Conservation (phyloP, 2,113 vertebrate species). For the Gnathonemus longibarbis region DNA sequence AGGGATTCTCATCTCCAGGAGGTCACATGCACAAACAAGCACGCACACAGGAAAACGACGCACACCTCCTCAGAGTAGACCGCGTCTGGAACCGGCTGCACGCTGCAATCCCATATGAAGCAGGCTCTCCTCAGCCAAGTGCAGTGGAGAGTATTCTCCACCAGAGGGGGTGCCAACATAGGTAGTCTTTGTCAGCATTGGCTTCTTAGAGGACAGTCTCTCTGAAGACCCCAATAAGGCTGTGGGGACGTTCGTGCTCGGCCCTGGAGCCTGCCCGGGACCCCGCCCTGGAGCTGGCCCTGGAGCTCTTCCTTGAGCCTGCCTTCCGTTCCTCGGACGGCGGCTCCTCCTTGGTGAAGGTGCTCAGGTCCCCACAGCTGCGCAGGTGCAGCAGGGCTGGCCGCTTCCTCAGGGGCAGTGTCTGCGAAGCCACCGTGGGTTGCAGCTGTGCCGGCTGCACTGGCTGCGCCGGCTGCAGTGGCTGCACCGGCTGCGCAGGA, state of each 20-base stretch:
- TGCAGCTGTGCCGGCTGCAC: neutral
- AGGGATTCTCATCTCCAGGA: neutral
- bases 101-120: neutral
- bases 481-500: neutral
- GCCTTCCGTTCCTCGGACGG: neutral
- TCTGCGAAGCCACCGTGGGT: neutral
- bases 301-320: neutral
- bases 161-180: neutral
- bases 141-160: neutral
- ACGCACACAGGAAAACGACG: neutral
- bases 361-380: constrained; percentile 73
- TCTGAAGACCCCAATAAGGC: constrained; percentile 63
- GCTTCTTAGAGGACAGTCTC: constrained; percentile 68
- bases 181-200: neutral
- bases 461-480: neutral
- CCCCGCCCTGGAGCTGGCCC: constrained; percentile 34
- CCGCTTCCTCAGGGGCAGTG: constrained; percentile 31
- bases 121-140: neutral
- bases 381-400: constrained; percentile 61
- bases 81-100: neutral
- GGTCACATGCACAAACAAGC: neutral
- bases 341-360: constrained; percentile 50
- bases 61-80: neutral
- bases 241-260: constrained; percentile 57
- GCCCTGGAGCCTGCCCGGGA: constrained; percentile 34